A percentile compares a stretch with the other conserved stretches of the same genome.
Evolutionary conservation across 2,113 vertebrate species (phyloP).

Genomic region (Microcebus tavaratra): DNA sequence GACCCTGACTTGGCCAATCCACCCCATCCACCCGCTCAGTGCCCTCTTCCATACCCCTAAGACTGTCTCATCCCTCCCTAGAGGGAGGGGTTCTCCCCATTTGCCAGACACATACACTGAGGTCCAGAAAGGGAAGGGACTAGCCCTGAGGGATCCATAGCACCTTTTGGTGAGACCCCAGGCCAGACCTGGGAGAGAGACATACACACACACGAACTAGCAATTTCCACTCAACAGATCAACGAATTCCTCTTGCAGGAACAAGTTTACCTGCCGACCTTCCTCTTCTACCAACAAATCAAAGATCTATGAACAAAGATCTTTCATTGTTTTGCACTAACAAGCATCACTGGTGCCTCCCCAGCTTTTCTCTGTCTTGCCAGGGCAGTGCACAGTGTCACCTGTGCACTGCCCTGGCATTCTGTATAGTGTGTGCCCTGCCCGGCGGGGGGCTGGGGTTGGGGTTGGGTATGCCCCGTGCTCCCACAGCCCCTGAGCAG

Average conservation of each 20-base stretch:
- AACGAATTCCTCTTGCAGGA: background rate
- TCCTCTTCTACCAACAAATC: background rate
- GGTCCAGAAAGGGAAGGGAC: background rate
- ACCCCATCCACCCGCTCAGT: background rate
- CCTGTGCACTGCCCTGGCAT: background rate
- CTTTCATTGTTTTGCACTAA: background rate
- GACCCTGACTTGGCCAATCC: background rate
- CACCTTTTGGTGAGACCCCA: background rate
- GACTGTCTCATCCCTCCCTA: background rate
- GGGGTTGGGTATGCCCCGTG: background rate
- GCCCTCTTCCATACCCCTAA: background rate
- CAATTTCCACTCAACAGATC: background rate
- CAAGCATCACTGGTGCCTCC: rapidly evolving
- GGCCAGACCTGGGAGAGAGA: background rate
- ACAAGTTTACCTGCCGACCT: background rate
- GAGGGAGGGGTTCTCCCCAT: background rate
- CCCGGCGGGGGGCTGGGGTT: background rate
- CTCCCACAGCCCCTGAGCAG: background rate
- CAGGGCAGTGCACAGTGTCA: too few species aligned
- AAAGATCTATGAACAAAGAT: background rate
- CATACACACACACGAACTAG: too few species aligned
- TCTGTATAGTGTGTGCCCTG: background rate
- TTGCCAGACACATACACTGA: background rate
- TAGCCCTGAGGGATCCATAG: background rate
- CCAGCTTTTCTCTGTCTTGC: background rate